Conservation (phyloP, 2,113 vertebrate species). For the Nycticryphes semicollaris region DNA sequence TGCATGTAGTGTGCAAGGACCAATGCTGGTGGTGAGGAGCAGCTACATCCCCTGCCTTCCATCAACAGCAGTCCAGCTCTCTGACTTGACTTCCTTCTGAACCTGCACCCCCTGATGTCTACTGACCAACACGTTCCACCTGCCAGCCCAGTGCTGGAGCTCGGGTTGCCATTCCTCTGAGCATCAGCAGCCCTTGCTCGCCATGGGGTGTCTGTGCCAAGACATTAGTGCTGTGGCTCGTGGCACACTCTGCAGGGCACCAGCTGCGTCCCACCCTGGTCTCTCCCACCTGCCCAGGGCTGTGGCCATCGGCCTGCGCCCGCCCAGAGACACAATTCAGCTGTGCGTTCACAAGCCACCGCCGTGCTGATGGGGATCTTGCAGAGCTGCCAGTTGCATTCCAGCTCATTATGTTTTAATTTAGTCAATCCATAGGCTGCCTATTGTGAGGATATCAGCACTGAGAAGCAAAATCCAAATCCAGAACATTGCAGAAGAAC, state of each 20-base stretch:
- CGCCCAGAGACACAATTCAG: not conserved
- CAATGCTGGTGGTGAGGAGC: not conserved
- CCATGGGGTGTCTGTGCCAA: rapidly evolving
- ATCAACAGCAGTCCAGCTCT: not conserved
- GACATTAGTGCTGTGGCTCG: rapidly evolving
- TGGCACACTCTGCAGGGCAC: not conserved
- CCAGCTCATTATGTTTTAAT: conserved; percentile 60
- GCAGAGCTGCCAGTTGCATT: conserved; percentile 57
- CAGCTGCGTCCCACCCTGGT: not conserved
- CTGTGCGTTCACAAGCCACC: not conserved
- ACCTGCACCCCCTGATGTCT: not conserved
- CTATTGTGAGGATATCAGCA: conserved; percentile 62
- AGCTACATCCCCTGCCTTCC: not conserved
- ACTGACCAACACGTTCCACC: not conserved
- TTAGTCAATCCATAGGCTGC: conserved; percentile 69
- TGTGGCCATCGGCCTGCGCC: rapidly evolving
- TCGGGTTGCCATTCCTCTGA: rapidly evolving
- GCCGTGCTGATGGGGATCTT: conserved; percentile 15
- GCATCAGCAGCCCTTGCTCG: not conserved
- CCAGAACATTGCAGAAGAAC: conserved; percentile 60
- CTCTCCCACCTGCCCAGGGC: not conserved
- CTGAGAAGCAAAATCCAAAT: conserved; percentile 54
- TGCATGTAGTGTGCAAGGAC: not conserved
- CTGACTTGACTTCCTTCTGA: not conserved
- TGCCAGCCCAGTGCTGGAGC: not conserved